phyloP scores from a whole-genome alignment of 1,140 invertebrate species.

The Drosophila truncata region DNA sequence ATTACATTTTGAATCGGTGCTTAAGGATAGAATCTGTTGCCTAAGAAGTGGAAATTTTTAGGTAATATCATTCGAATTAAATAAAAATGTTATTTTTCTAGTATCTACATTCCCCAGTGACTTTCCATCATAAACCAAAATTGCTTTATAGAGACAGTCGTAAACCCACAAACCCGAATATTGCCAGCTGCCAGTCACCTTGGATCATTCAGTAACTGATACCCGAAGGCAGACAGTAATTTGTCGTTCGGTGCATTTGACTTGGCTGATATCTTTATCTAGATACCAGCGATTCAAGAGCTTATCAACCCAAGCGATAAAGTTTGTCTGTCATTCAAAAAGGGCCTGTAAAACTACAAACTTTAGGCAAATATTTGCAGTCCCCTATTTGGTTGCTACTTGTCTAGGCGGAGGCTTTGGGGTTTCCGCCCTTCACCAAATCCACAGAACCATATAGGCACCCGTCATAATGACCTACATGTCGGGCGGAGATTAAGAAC shows the following conservation, averaged over 20 bases:
- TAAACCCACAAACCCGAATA: slow-evolving; percentile 34
- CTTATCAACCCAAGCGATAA: slow-evolving; percentile 50
- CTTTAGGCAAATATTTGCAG: slow-evolving; percentile 40
- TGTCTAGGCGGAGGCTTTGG: slow-evolving; percentile 28
- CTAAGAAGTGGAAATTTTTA: background rate
- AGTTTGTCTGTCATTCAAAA: slow-evolving; percentile 6
- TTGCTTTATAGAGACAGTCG: slow-evolving; percentile 19
- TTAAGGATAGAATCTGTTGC: no score
- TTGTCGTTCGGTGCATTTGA: slow-evolving; percentile 35
- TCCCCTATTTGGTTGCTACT: slow-evolving; percentile 39
- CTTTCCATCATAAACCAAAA: slow-evolving; percentile 33
- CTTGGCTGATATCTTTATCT: slow-evolving; percentile 30
- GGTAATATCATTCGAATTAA: slow-evolving; percentile 2
- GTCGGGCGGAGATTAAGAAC: slow-evolving; percentile 30
- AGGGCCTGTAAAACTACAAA: slow-evolving; percentile 22
- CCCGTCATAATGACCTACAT: slow-evolving; percentile 56
- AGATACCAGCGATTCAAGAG: slow-evolving; percentile 31
- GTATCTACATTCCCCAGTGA: slow-evolving; percentile 14
- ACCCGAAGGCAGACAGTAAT: slow-evolving; percentile 28
- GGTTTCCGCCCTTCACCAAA: slow-evolving; percentile 50
- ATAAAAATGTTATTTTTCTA: background rate
- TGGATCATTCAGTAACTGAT: slow-evolving; percentile 37
- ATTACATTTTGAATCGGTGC: background rate
- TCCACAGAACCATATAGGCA: slow-evolving; percentile 5
- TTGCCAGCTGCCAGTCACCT: slow-evolving; percentile 36